phyloP scores from a whole-genome alignment of 2,113 vertebrate genomes.

The Cynopterus brachyotis region DNA sequence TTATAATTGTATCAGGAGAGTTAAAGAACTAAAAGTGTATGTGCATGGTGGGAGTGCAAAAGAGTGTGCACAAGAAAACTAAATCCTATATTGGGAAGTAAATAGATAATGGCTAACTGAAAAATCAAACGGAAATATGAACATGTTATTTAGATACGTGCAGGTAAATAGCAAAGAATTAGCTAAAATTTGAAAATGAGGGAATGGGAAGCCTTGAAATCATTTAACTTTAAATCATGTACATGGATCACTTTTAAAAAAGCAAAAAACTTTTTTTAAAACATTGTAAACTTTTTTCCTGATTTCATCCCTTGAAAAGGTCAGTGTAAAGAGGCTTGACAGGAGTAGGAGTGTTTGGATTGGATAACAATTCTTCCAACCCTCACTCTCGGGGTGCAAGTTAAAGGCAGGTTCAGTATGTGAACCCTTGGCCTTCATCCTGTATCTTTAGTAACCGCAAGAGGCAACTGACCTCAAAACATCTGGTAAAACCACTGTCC shows the following conservation, averaged over 20 bases:
- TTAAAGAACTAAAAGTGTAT: neutral
- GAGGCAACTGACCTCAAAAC: neutral
- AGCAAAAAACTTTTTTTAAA: neutral
- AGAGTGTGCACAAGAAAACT: neutral
- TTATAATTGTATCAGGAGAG: neutral
- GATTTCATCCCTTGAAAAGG: neutral
- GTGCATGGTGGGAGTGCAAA: neutral
- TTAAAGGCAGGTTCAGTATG: neutral
- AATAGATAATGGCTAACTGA: neutral
- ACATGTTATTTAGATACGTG: neutral
- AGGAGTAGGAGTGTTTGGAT: neutral
- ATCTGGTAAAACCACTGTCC: neutral
- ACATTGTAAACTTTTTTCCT: neutral
- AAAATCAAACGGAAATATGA: conserved; percentile 3
- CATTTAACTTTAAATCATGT: conserved; percentile 10
- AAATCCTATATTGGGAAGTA: neutral
- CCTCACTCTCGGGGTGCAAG: neutral
- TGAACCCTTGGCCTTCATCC: neutral
- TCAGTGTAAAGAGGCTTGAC: neutral
- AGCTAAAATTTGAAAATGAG: neutral
- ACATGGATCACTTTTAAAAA: neutral
- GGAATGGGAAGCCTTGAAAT: neutral
- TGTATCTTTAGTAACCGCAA: neutral
- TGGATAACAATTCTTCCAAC: neutral
- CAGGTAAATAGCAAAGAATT: neutral